Percentiles rank a stretch among this genome's conserved stretches.
phyloP scores from a whole-genome alignment of 2,113 vertebrate genomes.

The Gopherus flavomarginatus region DNA sequence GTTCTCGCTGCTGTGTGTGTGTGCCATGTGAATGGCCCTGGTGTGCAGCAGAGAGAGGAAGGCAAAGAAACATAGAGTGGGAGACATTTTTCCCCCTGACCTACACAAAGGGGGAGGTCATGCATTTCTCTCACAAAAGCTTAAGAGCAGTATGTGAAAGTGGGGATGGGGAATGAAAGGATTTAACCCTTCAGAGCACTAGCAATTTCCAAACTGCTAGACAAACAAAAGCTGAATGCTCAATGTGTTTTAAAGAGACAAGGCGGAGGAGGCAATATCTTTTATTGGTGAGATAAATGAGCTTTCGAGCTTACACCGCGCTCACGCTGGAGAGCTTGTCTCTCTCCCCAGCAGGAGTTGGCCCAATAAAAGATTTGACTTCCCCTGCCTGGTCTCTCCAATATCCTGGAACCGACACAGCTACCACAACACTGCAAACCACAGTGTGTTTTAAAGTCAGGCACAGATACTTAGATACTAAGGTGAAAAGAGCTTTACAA shows the following conservation, averaged over 20 bases:
- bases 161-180: not conserved
- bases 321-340: not conserved
- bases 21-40: not conserved
- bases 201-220: not conserved
- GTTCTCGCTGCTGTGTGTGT: rapidly evolving
- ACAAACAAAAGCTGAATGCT: not conserved
- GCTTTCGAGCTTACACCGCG: not conserved
- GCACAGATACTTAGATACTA: not conserved
- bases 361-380: not conserved
- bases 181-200: not conserved
- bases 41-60: not conserved
- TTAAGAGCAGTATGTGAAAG: not conserved
- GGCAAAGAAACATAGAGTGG: not conserved
- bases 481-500: not conserved
- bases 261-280: not conserved
- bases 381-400: not conserved
- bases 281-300: not conserved
- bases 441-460: not conserved
- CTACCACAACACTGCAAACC: not conserved
- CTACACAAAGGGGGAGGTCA: not conserved
- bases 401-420: not conserved
- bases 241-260: not conserved
- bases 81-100: not conserved
- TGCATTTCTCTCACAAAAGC: not conserved
- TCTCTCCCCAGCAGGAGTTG: not conserved